phyloP scores from a whole-genome alignment of 1,140 invertebrate species.

The Pemphigus obesinymphae region DNA sequence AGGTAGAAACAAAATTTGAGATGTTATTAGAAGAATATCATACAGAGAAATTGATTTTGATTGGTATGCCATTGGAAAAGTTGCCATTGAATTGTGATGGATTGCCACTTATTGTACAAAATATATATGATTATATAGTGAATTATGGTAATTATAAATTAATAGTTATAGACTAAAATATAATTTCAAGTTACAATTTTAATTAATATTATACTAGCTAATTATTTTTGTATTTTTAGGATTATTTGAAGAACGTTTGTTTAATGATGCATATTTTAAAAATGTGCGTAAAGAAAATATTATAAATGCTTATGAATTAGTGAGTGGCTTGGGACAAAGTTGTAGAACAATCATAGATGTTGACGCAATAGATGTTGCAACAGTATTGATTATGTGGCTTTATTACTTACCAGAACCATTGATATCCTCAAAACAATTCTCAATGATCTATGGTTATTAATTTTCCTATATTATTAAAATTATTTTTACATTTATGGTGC shows the following conservation, averaged over 20 bases:
- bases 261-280: not conserved
- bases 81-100: constrained; percentile 19
- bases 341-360: not conserved
- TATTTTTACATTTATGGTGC: not conserved
- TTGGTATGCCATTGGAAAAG: constrained; percentile 11
- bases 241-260: not conserved
- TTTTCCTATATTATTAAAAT: no score
- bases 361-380: constrained; percentile 17
- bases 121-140: constrained; percentile 7
- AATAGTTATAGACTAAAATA: not conserved
- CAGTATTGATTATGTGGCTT: constrained; percentile 5
- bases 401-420: constrained; percentile 17
- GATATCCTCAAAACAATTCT: constrained; percentile 13
- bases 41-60: not conserved
- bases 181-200: not conserved
- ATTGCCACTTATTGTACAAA: constrained; percentile 10
- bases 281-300: not conserved
- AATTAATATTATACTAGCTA: not conserved
- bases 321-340: not conserved
- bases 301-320: constrained; percentile 14
- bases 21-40: constrained; percentile 12
- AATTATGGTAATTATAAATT: not conserved
- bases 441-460: constrained; percentile 15
- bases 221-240: constrained; percentile 6
- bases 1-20: not conserved